Base-by-base conservation (phyloP, 2,113 vertebrate species). In the Nerophis lumbriciformis region DNA sequence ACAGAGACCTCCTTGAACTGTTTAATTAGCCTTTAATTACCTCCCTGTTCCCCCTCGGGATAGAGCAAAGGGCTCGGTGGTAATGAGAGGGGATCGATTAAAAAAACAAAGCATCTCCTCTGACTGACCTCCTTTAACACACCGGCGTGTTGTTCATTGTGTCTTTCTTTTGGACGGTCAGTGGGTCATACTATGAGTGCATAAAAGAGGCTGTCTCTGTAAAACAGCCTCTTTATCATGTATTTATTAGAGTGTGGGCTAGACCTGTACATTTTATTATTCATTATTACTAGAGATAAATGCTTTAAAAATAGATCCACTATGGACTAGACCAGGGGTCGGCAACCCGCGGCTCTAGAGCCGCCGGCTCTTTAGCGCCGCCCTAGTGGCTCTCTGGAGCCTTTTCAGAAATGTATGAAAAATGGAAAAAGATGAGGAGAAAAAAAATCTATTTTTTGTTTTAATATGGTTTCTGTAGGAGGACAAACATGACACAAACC, bases 21-120 rank as follows among this genome's bases (percentile, higher is more conserved):
- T 83, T 85, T 87, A 83, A 85, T 88, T 84, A 88, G 69, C 71
- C 68, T 80, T 88, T 89, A 89, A 90, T 90, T 83, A 88, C 76
- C 71, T 82, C 59, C 63, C 56, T 64, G 39, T 63, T 60, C 68
- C 73, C 83, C 80, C 76, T 65, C 57, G 83, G 82, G 84, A 85
- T 21, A 6, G 69, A 76, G 82, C 70, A 66, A 75, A 76, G 77
- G 81, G 63, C 83, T 75, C 57, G 12, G 63, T 73, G 82, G 81
- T 88, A 88, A 89, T 86, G 80, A 86, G 78, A 69, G 72, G 16
- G 71, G 84, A 86, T 89, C 82, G 68, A 87, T 86, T 77, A 68
- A 63, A 79, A 69, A 68, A 72, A 79, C 64, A 77, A 76, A 56
- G 73, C 72, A 72, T 64, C 54, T 78, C 76, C 73, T 71, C 66